These are phyloP conservation scores for Acrocephalus scirpaceus DNA, from an alignment of 2,797 vertebrate species.

Conservation along the genomic window DNA sequence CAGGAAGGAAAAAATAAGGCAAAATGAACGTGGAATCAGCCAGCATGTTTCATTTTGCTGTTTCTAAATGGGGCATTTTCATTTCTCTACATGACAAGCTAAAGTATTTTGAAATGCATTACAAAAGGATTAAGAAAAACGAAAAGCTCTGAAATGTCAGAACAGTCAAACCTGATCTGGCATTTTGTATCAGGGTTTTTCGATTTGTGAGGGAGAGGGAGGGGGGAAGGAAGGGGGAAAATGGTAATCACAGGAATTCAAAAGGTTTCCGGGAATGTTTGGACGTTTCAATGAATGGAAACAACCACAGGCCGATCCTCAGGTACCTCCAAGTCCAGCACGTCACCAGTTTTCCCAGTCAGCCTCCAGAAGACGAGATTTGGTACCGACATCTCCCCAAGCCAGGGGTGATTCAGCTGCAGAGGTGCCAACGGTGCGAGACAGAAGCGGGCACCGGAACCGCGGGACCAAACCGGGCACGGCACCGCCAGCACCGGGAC, in stretches of 20 bases:
- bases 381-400: not conserved
- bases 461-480: not conserved
- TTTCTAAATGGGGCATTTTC: not conserved
- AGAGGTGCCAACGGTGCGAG: accelerated
- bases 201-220: accelerated
- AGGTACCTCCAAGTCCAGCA: not conserved
- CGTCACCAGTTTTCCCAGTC: not conserved
- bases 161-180: not conserved
- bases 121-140: not conserved
- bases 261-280: not conserved
- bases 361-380: not conserved
- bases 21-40: not conserved
- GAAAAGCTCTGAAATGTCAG: not conserved
- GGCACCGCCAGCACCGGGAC: not conserved
- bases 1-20: not conserved
- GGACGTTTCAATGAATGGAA: not conserved
- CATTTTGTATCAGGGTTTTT: not conserved
- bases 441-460: not conserved
- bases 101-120: not conserved
- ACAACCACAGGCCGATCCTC: not conserved
- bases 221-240: accelerated
- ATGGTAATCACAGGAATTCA: not conserved
- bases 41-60: not conserved
- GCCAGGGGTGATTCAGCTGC: too few species aligned
- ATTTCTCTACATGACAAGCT: not conserved